Base-by-base conservation (phyloP, 2,888 invertebrate genomes). In the Dicyrtomina minuta region DNA sequence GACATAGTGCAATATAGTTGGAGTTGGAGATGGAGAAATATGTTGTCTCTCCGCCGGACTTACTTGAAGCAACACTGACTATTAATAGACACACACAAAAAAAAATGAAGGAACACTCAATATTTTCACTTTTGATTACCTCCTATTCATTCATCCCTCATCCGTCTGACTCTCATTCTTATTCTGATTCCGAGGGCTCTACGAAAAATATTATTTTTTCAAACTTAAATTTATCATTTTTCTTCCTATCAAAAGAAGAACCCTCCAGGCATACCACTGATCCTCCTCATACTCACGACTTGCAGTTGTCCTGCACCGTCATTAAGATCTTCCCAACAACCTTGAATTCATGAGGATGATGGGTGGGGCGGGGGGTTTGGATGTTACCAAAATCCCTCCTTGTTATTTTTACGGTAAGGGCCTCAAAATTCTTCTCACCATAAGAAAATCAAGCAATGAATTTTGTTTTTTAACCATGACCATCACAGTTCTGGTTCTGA, bases 121-220 rank as follows among this genome's bases (percentile, higher is more conserved):
- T 74, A 74, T 74, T 73, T 74, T 74, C 72, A 74, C 72, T 73
- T 74, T 71, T 74, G 74, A 74, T 74, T 74, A 73, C 74, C 71
- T 73, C 61, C 73, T 71, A 72, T 74, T 73, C 72, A 74, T 72
- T 70, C 56, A 66, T 64, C 53, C 4, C 53, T 66, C 56, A 56
- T n/a, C n/a, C n/a, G n/a, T n/a, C n/a, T n/a, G n/a, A n/a, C n/a
- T n/a, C n/a, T n/a, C n/a, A n/a, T n/a, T n/a, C n/a, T n/a, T n/a
- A 33, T 33, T 8, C 33, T 33, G 33, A 8, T 3, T 3, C 3
- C 66, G 71, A 71, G 68, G 65, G 68, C 68, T n/a, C n/a, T 68
- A 64, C 68, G 71, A 71, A 68, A 71, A 71, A 66, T 66, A 68
- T 66, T 61, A 66, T 66, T 68, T 71, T 55, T 66, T 68, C 61